Percentiles rank a stretch among this genome's conserved stretches.
These are phyloP conservation scores for Mesembrinibis cayennensis DNA, from an alignment of 2,113 vertebrate genomes.

Conservation along the genomic window DNA sequence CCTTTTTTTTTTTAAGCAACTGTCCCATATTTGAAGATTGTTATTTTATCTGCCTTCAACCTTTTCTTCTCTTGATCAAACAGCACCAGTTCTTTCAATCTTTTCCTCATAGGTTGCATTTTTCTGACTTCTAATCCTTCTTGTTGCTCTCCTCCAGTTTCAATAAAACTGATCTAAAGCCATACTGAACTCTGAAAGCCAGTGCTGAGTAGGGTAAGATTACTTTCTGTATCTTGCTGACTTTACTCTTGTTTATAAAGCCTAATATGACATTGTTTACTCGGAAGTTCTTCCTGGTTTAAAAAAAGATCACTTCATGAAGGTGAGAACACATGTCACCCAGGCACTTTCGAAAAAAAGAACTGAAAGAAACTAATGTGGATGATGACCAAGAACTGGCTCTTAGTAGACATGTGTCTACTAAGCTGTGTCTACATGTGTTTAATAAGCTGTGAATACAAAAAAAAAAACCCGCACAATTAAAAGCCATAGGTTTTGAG, in stretches of 20 bases:
- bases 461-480: neutral
- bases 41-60: neutral
- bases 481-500: neutral
- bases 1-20: neutral
- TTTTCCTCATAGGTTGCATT: neutral
- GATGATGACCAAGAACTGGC: neutral
- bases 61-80: neutral
- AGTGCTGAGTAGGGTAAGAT: neutral
- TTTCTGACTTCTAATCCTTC: neutral
- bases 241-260: neutral
- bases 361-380: neutral
- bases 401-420: neutral
- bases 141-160: neutral
- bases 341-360: neutral
- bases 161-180: neutral
- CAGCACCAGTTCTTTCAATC: neutral
- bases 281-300: conserved; percentile 11
- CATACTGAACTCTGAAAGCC: neutral
- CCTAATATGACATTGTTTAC: neutral
- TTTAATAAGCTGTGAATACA: neutral
- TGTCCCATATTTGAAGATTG: neutral
- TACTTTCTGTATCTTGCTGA: neutral
- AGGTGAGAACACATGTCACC: neutral
- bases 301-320: neutral
- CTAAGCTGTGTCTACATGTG: too few relatives aligned